phyloP scores from a whole-genome alignment of 2,888 invertebrate genomes.

The Drosophila mayaguana region DNA sequence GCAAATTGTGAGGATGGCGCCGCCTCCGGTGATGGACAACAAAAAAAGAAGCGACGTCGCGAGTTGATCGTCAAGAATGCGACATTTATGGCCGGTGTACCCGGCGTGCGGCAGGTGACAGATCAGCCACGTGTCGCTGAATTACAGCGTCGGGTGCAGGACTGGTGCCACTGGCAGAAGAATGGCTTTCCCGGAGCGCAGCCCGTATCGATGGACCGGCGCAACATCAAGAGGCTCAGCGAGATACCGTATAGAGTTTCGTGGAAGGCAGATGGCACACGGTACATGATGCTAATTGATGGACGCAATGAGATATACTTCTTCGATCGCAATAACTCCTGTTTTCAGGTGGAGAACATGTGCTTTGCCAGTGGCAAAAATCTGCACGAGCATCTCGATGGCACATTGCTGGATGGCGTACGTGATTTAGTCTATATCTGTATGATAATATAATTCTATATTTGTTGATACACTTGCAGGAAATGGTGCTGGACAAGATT shows the following conservation, averaged over 20 bases:
- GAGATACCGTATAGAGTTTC: slow-evolving; percentile 96
- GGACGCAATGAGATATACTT: slow-evolving; percentile 94
- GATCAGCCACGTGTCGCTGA: slow-evolving; percentile 87
- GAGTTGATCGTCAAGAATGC: slow-evolving; percentile 88
- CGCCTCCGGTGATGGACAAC: slow-evolving; percentile 39
- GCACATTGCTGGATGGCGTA: slow-evolving; percentile 97
- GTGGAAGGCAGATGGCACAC: slow-evolving; percentile 99
- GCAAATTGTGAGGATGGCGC: slow-evolving; percentile 52
- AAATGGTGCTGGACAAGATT: slow-evolving; percentile 97
- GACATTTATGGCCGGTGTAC: slow-evolving; percentile 94
- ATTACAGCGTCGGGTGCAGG: slow-evolving; percentile 91
- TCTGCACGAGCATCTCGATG: slow-evolving; percentile 88
- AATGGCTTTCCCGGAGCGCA: slow-evolving; percentile 98
- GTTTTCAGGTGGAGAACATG: slow-evolving; percentile 93
- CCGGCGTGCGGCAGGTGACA: slow-evolving; percentile 90
- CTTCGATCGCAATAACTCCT: slow-evolving; percentile 97
- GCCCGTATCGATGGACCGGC: slow-evolving; percentile 97
- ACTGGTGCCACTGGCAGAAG: slow-evolving; percentile 92
- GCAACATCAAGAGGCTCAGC: slow-evolving; percentile 91
- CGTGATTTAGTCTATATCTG: slow-evolving; percentile 55
- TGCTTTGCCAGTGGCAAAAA: slow-evolving; percentile 92
- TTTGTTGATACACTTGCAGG: slow-evolving; percentile 86
- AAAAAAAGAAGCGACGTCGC: slow-evolving; percentile 85
- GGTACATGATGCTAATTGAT: slow-evolving; percentile 98
- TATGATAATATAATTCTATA: neutral